These are phyloP conservation scores for Phenacoccus solenopsis DNA, from an alignment of 1,140 invertebrate genomes.

Conservation along the genomic window DNA sequence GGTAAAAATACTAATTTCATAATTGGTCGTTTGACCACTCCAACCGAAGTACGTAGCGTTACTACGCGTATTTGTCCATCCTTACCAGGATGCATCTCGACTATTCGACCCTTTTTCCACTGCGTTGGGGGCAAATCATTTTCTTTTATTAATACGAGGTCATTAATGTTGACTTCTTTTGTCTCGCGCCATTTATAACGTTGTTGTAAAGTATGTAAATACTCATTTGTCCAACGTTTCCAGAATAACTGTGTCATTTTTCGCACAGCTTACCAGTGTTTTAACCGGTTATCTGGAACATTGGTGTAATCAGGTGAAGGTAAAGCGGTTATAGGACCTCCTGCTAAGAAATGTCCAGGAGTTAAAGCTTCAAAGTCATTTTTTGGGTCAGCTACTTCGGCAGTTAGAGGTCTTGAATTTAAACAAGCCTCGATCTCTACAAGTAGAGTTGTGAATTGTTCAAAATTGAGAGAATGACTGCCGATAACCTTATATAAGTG, in stretches of 20 bases:
- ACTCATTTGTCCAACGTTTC: not conserved
- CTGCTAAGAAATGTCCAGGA: not conserved
- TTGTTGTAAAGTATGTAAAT: not conserved
- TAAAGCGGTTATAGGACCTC: not conserved
- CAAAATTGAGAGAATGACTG: conserved; percentile 24
- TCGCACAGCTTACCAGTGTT: conserved; percentile 18
- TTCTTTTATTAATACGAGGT: not conserved
- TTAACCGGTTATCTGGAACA: not conserved
- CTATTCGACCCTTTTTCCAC: not conserved
- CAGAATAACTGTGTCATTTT: not conserved
- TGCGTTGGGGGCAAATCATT: not conserved
- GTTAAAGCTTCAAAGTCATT: conserved; percentile 22
- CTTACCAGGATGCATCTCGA: not conserved
- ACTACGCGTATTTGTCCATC: not conserved
- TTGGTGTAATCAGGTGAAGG: conserved; percentile 18
- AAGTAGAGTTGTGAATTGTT: conserved; percentile 30
- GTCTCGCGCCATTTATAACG: not conserved
- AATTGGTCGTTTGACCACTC: no score
- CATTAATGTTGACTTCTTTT: not conserved
- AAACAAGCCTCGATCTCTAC: conserved; percentile 28
- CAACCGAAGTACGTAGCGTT: no score
- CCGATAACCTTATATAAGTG: conserved; percentile 27
- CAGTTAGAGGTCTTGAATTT: conserved; percentile 28
- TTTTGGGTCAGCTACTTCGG: conserved; percentile 26
- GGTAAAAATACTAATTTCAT: no score